Evolutionary conservation across 2,888 invertebrate species (phyloP), one percentile per base, ranked within the genome.

Genomic region (Synanthedon formicaeformis): DNA sequence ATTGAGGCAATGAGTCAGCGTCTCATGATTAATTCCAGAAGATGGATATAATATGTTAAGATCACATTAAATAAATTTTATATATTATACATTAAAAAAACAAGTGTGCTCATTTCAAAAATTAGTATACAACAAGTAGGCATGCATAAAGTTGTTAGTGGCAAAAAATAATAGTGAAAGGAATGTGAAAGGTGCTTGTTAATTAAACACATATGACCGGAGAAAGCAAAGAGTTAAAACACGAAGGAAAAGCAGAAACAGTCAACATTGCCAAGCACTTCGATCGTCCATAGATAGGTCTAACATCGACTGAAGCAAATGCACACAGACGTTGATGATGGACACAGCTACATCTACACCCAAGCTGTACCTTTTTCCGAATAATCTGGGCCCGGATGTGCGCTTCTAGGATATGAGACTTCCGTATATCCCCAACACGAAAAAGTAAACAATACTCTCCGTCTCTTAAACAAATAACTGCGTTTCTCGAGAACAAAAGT

Each of bases 341-440:
- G 23, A 23, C 57, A 52, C 48, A 50, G 41, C 40, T 54, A 55
- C 50, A 49, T 50, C 41, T 50, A 52, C 41, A 55, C 6, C 40
- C 52, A 51, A 53, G 56, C 48, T 14, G 23, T 69, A 96, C 94
- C 91, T 96, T 96, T 84, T 95, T 94, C 73, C 94, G 92, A 73
- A 99, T 98, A 75, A 99, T 91, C 81, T 98, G 96, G 18, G 97
- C 96, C 62, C 97, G 90, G 48, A 98, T 93, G 80, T 98, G 97
- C 55, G 99, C 98, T 83, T 98, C 98, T 65, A 99, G 95, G 67
- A 99, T 97, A 86, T 98, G 98, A 58, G 96, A 96, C 83, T 95
- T 95, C 64, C 98, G 90, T 93, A 98, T 97, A 80, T 98, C 98
- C 52, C 97, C 98, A 48, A 98, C 97, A 49, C 98, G 91, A 83